Conservation (phyloP, 2,888 invertebrate genomes). For the Drosophila macrospina region DNA sequence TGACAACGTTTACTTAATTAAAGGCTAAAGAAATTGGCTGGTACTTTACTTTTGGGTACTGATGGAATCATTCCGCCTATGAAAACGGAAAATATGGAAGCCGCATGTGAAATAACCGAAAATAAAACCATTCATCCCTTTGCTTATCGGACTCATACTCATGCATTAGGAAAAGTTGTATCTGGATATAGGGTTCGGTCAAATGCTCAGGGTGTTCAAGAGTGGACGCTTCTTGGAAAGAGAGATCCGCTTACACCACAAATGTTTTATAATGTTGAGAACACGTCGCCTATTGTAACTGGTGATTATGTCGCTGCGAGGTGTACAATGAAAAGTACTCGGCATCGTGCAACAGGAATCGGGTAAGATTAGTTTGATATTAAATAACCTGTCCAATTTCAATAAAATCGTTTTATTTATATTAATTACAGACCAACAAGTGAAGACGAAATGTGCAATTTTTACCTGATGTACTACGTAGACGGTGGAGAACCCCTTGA, state of each 20-base stretch:
- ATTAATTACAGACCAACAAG: slow-evolving; percentile 89
- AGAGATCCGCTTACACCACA: slow-evolving; percentile 94
- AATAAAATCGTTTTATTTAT: slow-evolving; percentile 27
- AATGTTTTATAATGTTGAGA: slow-evolving; percentile 95
- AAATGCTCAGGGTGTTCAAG: slow-evolving; percentile 87
- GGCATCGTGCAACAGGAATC: slow-evolving; percentile 88
- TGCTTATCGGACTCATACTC: slow-evolving; percentile 98
- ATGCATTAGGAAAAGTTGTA: slow-evolving; percentile 93
- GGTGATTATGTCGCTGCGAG: slow-evolving; percentile 94
- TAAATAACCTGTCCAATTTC: not conserved
- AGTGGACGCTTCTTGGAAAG: slow-evolving; percentile 94
- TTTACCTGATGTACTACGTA: slow-evolving; percentile 97
- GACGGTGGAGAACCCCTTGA: slow-evolving; percentile 90
- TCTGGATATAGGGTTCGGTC: slow-evolving; percentile 91
- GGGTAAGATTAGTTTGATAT: slow-evolving; percentile 87
- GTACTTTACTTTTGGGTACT: slow-evolving; percentile 95
- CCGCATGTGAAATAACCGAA: slow-evolving; percentile 92
- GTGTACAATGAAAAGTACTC: slow-evolving; percentile 95
- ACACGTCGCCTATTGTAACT: slow-evolving; percentile 87
- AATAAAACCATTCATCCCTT: slow-evolving; percentile 96
- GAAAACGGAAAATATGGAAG: slow-evolving; percentile 93
- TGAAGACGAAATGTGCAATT: slow-evolving; percentile 97
- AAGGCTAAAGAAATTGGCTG: slow-evolving; percentile 94
- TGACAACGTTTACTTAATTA: slow-evolving; percentile 54
- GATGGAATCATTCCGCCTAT: slow-evolving; percentile 91